Evolutionary conservation across 2,888 invertebrate species (phyloP).

Genomic region (Chrysina gloriosa): DNA sequence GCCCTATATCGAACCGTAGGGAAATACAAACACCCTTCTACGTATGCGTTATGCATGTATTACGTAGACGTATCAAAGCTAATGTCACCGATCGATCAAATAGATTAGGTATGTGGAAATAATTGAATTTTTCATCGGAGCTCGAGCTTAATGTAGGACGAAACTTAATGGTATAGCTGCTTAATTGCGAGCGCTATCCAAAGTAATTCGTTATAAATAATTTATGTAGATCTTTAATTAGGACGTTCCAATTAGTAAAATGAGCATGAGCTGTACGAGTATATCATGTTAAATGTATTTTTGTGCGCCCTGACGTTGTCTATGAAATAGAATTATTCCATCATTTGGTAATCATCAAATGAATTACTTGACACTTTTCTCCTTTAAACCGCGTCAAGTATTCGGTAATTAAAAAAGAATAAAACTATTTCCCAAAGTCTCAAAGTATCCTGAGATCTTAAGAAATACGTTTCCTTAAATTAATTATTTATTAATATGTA

Average conservation of each 20-base stretch:
- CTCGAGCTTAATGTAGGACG: not conserved
- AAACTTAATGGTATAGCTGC: not conserved
- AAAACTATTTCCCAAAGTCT: too few species aligned
- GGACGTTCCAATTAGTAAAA: not conserved
- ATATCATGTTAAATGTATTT: too few species aligned
- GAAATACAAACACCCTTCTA: not conserved
- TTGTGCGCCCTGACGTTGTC: too few species aligned
- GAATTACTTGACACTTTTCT: too few species aligned
- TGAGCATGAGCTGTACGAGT: too few species aligned
- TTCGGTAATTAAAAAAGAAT: too few species aligned
- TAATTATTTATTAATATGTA: too few species aligned
- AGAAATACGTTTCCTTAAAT: too few species aligned
- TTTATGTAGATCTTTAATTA: not conserved
- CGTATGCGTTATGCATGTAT: not conserved
- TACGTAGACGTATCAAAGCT: not conserved
- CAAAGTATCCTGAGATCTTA: too few species aligned
- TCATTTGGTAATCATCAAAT: too few species aligned
- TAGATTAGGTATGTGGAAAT: not conserved
- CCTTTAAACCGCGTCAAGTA: too few species aligned
- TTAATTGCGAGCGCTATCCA: not conserved
- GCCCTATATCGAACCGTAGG: not conserved
- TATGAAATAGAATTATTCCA: too few species aligned
- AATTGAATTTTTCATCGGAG: not conserved
- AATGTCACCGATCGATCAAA: not conserved
- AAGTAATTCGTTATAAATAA: slow-evolving; percentile 5